Base-by-base conservation (phyloP, 2,113 vertebrate species). In the Macrotis lagotis region DNA sequence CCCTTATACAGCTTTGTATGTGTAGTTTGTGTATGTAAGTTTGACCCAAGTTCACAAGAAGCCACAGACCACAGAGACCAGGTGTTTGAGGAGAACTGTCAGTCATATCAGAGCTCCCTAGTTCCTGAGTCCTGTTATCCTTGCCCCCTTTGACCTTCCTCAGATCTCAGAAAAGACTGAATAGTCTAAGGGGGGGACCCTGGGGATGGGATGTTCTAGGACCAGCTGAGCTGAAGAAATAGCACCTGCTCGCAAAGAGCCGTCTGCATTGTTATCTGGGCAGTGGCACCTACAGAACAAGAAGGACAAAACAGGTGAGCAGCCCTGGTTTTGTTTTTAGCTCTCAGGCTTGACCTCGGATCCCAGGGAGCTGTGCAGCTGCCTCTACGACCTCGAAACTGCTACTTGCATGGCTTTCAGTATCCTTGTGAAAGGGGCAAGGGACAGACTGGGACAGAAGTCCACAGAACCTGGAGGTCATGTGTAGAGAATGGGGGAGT, bases 291-390 rank as follows among this genome's bases (percentile, higher is more conserved):
- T 9, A 90, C 66, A 83, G 66, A 83, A 16, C 66, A 83, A 19
- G 19, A 49, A 90, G 49, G 89, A 49, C 48, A 48, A 48, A 49
- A 19, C 89, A 90, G 89, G 89, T 90, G 25, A 91, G 24, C 51
- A 44, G 48, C 48, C 50, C 8, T 25, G 0, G 0, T 48, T 74
- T 66, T 52, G 93, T 3, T 91, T 49, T 31, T 97, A 99, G 99
- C 98, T 99, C 48, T 99, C 99, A 5, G 99, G 99, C 50, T 99
- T 99, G 98, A 99, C 99, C 9, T 99, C 99, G 0, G 99, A 99
- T 96, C 99, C 99, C 50, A 98, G 99, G 0, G 99, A 99, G 96
- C 98, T 99, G 91, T 99, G 99, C 98, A 99, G 99, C 98, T 99
- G 99, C 97, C 98, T 99, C 53, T 99, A 99, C 0, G 99, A 99